These are phyloP conservation scores for Eonycteris spelaea DNA, from an alignment of 2,113 vertebrate species.

Conservation along the genomic window DNA sequence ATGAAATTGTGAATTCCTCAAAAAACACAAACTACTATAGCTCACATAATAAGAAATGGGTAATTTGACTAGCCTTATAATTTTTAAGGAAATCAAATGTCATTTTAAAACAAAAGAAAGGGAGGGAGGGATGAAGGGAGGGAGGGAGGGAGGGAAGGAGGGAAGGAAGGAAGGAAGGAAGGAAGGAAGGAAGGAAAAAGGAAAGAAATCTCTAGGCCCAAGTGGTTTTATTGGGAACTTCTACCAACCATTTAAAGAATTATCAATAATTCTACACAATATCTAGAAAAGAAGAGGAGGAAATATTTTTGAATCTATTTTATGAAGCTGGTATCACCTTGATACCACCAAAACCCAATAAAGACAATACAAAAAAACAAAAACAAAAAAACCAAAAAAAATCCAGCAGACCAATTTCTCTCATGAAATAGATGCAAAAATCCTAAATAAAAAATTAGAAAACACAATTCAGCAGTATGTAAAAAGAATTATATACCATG, in stretches of 20 bases:
- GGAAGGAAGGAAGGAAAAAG: too few species aligned
- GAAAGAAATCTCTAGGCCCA: neutral
- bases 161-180: neutral
- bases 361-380: neutral
- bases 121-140: neutral
- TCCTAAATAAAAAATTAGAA: neutral
- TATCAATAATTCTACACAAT: neutral
- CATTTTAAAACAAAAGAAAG: neutral
- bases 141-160: neutral
- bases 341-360: neutral
- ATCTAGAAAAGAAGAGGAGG: neutral
- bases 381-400: too few species aligned
- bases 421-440: neutral
- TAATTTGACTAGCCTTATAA: neutral
- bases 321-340: neutral
- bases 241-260: neutral
- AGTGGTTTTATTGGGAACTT: neutral
- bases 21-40: neutral
- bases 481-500: neutral
- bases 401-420: neutral
- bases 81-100: neutral
- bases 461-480: neutral
- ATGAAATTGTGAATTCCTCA: neutral
- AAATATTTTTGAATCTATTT: neutral
- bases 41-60: neutral